Conservation (phyloP, 1,140 invertebrate species). For the Cotesia glomerata region DNA sequence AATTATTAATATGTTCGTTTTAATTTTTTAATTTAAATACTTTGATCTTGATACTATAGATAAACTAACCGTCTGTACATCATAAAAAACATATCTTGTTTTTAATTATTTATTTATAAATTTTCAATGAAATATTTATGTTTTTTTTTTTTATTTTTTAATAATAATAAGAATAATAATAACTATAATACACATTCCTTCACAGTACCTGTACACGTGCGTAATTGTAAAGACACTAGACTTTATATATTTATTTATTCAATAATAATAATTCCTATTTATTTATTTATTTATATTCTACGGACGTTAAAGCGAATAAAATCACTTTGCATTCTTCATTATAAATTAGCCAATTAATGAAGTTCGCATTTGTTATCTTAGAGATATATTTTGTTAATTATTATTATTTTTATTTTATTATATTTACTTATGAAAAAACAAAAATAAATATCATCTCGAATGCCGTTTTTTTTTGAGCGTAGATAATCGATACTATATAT, state of each 20-base stretch:
- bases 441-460: conserved; percentile 6
- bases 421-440: not conserved
- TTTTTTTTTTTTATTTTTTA: conserved; percentile 30
- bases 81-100: conserved; percentile 27
- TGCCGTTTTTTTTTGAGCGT: conserved; percentile 5
- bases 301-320: conserved; percentile 55
- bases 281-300: conserved; percentile 39
- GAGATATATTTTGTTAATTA: not conserved
- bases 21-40: not conserved
- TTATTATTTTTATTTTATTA: not conserved
- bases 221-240: conserved; percentile 16
- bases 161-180: not conserved
- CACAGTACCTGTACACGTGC: conserved; percentile 38
- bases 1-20: not conserved
- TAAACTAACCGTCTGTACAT: not conserved
- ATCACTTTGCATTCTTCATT: conserved; percentile 50
- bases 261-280: conserved; percentile 43
- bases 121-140: not conserved
- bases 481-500: conserved; percentile 4
- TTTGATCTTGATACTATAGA: not conserved
- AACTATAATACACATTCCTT: conserved; percentile 1
- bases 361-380: not conserved
- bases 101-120: conserved; percentile 16
- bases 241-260: not conserved
- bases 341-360: conserved; percentile 8